Evolutionary conservation across 2,797 vertebrate genomes (phyloP), one percentile per base, ranked within the genome.

Genomic region (Myoxocephalus aenaeus): DNA sequence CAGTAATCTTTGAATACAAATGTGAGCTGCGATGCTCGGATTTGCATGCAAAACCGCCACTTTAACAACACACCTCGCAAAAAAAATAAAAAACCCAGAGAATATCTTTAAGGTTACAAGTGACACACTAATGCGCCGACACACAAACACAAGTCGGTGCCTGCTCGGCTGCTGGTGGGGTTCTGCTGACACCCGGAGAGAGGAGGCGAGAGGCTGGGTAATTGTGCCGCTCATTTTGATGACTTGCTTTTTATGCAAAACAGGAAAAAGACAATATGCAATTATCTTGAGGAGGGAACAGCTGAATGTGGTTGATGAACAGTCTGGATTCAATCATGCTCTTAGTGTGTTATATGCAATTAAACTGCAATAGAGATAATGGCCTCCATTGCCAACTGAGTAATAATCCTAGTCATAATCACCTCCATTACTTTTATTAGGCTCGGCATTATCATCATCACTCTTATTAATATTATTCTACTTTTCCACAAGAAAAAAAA

Each of bases 311-410:
- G 92, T 90, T 95, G 94, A 95, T 94, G 94, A 95, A 94, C 93
- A 93, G 92, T 93, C 92, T 92, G 93, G 93, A 96, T 94, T 95
- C 94, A 95, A 95, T 95, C 94, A 95, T 90, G 92, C 93, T 94
- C 93, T 93, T 94, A 94, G 92, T 89, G 92, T 81, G 93, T 94
- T 95, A 94, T 94, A 95, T 94, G 94, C 95, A 95, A 96, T 96
- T 96, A 96, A 95, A 95, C 92, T 85, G 94, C 92, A 94, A 95
- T 96, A 94, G 90, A 95, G 94, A 95, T 95, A 95, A 96, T 94
- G 92, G 93, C 89, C 87, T 94, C 89, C 93, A 93, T 91, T 92
- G 93, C 92, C 92, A 92, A 93, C 92, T 91, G 91, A 92, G 93
- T 95, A 93, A 95, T 96, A 94, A 95, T 94, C 92, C 93, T 76